A percentile compares a stretch with the other conserved stretches of the same genome.
phyloP scores from a whole-genome alignment of 2,797 vertebrate genomes.

The Betta splendens region DNA sequence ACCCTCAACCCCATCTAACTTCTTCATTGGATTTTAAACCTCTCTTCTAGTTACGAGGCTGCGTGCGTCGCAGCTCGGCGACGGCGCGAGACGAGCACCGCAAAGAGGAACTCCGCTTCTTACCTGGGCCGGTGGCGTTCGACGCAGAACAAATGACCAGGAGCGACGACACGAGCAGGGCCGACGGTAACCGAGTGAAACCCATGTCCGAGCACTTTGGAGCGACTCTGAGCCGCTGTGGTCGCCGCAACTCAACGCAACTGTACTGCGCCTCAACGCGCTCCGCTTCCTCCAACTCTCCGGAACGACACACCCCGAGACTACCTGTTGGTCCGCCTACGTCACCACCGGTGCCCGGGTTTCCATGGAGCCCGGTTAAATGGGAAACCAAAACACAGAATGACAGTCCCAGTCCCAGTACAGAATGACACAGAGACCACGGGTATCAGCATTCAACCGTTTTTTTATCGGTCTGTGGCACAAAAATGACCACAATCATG shows the following conservation, averaged over 20 bases:
- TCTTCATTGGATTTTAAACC: too few species aligned
- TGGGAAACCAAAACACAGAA: background rate
- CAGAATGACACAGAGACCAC: too few species aligned
- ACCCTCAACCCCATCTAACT: too few species aligned
- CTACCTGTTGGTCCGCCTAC: slow-evolving; percentile 23
- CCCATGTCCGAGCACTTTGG: slow-evolving; percentile 15
- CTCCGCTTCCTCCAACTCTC: background rate
- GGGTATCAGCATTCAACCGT: too few species aligned
- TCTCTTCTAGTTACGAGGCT: too few species aligned
- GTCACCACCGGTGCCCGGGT: slow-evolving; percentile 1
- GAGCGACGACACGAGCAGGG: slow-evolving; percentile 15
- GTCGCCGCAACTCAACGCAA: rapidly evolving
- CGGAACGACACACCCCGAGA: slow-evolving; percentile 61
- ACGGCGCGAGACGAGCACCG: background rate
- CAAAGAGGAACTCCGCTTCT: background rate
- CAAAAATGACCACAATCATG: too few species aligned
- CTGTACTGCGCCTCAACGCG: background rate
- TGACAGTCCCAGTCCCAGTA: too few species aligned
- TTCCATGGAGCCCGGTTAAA: background rate
- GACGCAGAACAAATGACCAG: too few species aligned
- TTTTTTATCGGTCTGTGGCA: too few species aligned
- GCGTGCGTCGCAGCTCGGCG: background rate
- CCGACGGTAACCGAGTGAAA: background rate
- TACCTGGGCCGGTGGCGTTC: rapidly evolving
- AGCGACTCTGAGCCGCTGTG: rapidly evolving